Base-by-base conservation (phyloP, 2,797 vertebrate species). In the Vespertilio murinus region DNA sequence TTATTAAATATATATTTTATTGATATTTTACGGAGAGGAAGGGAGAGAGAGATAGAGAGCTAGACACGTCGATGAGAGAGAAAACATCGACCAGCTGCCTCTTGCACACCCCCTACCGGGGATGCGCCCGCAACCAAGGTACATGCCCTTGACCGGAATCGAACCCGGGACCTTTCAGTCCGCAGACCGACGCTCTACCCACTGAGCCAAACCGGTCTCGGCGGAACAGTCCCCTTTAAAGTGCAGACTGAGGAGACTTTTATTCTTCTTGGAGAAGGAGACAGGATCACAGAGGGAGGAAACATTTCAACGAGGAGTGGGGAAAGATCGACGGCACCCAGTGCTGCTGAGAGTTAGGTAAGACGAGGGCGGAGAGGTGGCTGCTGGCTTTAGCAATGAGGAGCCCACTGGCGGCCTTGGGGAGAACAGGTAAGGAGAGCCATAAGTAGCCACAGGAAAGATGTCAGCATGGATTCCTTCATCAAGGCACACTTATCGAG, bases 241-340 rank as follows among this genome's bases (percentile, higher is more conserved):
- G 16, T 25, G 25, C n/a, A 81, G 73, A 25, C 49, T 6, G 78
- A 95, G 20, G n/a, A 95, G 69, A 87, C 0, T 56, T 56, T 88
- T 18, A 42, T 74, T 88, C 49, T 81, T 95, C 75, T 71, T 64
- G 5, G 23, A 70, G 38, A 54, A 67, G 49, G 42, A 69, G 25
- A 54, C 23, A 69, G 5, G 9, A 25, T 42, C 54, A 84, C 70
- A 92, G 82, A 69, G 54, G 80, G 64, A 77, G 47, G 25, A 73
- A 87, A 54, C 74, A 71, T 79, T 84, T 97, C 88, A 87, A 42
- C 45, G 85, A 88, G n/a, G 78, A 93, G n/a, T n/a, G n/a, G 30
- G 42, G 45, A 81, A 64, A 42, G 17, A 47, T 13, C 0, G 0
- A 40, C 6, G 42, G 52, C 52, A 56, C 79, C 40, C 30, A 89